phyloP scores from a whole-genome alignment of 2,888 invertebrate genomes.

The Pecten maximus region DNA sequence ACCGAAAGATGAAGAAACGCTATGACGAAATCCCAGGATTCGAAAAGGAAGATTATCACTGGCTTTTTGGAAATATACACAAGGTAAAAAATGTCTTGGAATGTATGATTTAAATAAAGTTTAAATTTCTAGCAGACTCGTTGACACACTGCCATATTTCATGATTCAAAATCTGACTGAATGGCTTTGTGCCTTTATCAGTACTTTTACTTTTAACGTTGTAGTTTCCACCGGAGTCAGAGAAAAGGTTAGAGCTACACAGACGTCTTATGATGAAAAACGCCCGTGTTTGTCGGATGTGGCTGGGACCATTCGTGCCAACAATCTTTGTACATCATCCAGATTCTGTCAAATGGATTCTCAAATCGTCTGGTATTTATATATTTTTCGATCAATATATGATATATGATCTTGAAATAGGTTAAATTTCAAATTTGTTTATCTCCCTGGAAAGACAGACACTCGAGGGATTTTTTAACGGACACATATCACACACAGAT shows the following conservation, averaged over 20 bases:
- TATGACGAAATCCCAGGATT: conserved; percentile 38
- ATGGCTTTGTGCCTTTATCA: too few relatives aligned
- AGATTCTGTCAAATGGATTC: conserved; percentile 41
- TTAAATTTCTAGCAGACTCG: too few relatives aligned
- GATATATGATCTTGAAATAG: too few relatives aligned
- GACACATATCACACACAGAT: too few relatives aligned
- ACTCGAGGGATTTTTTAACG: too few relatives aligned
- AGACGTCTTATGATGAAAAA: conserved; percentile 31
- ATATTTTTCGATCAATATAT: too few relatives aligned
- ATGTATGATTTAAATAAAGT: too few relatives aligned
- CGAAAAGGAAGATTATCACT: not conserved
- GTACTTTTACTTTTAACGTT: not conserved
- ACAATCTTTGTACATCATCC: conserved; percentile 41
- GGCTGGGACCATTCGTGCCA: conserved; percentile 41
- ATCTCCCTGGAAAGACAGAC: too few relatives aligned
- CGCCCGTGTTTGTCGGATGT: conserved; percentile 39
- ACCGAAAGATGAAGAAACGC: not conserved
- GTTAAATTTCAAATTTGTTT: too few relatives aligned
- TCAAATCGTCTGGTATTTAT: conserved; percentile 47
- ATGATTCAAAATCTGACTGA: too few relatives aligned
- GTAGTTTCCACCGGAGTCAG: conserved; percentile 31
- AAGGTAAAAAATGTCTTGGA: not conserved
- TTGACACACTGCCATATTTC: not conserved
- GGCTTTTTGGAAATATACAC: conserved; percentile 42
- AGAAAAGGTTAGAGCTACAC: conserved; percentile 38